These are phyloP conservation scores for Trematomus loennbergii DNA, from an alignment of 2,113 vertebrate species.

Conservation along the genomic window DNA sequence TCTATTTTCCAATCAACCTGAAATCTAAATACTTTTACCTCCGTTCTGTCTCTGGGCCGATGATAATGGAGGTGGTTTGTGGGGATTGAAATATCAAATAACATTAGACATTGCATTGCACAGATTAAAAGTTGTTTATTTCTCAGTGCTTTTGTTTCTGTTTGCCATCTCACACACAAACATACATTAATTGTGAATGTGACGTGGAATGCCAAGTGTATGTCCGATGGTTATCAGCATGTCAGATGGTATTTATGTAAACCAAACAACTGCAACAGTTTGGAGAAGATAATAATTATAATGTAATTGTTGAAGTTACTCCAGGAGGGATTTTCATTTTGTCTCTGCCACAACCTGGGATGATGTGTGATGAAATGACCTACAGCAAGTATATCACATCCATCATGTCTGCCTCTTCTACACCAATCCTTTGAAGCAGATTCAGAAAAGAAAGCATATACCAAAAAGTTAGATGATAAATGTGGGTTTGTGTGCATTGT, in stretches of 20 bases:
- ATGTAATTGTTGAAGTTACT: neutral
- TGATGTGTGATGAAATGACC: neutral
- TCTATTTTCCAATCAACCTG: no score
- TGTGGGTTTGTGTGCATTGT: constrained; percentile 36
- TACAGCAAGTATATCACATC: neutral
- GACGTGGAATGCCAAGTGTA: constrained; percentile 41
- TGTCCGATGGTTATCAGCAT: constrained; percentile 34
- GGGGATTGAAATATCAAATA: neutral
- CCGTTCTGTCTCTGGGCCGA: neutral
- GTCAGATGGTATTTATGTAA: constrained; percentile 36
- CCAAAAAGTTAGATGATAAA: constrained; percentile 24
- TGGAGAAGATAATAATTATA: neutral
- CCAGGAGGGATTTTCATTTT: neutral
- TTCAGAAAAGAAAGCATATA: neutral
- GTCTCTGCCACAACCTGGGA: neutral
- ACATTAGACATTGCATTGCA: neutral
- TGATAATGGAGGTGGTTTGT: neutral
- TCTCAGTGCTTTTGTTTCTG: neutral
- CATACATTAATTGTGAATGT: constrained; percentile 19
- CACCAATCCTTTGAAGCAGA: neutral
- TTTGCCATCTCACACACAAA: neutral
- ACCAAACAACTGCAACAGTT: constrained; percentile 6
- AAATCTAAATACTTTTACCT: no score
- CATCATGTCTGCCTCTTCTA: neutral
- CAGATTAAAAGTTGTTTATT: neutral